phyloP scores from a whole-genome alignment of 2,888 invertebrate species.

The Mycalesis mineus region DNA sequence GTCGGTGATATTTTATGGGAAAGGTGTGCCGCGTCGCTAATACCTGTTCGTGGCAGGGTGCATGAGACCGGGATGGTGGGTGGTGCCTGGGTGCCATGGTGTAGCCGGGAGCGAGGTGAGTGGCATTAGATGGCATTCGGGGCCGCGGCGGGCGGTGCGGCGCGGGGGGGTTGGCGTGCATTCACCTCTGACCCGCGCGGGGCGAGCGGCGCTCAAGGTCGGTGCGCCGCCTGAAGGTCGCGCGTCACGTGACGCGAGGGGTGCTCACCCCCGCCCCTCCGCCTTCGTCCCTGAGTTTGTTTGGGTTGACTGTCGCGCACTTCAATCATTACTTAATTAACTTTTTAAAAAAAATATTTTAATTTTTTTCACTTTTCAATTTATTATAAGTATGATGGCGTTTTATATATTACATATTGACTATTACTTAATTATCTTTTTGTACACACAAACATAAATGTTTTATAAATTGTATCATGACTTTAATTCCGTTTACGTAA shows the following conservation, averaged over 20 bases:
- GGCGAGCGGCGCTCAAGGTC: slow-evolving; percentile 75
- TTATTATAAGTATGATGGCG: too few species aligned
- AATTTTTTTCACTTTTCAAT: too few species aligned
- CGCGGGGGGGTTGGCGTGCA: slow-evolving; percentile 57
- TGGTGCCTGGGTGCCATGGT: slow-evolving; percentile 50
- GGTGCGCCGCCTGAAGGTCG: slow-evolving; percentile 78
- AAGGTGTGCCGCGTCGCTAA: slow-evolving; percentile 74
- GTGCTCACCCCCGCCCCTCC: slow-evolving; percentile 44
- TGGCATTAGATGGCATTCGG: slow-evolving; percentile 47
- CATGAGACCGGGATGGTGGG: slow-evolving; percentile 50
- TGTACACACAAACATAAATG: background rate
- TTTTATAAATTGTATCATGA: too few species aligned
- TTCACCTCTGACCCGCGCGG: slow-evolving; percentile 78
- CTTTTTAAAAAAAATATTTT: too few species aligned
- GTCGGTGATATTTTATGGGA: slow-evolving; percentile 76
- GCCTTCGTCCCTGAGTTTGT: slow-evolving; percentile 39
- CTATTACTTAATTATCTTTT: too few species aligned
- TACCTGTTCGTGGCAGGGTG: slow-evolving; percentile 69
- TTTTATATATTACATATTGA: too few species aligned
- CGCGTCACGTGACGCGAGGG: slow-evolving; percentile 72
- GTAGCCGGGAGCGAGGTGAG: slow-evolving; percentile 61
- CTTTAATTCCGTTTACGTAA: too few species aligned
- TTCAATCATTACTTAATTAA: slow-evolving; percentile 38
- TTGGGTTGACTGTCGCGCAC: slow-evolving; percentile 46
- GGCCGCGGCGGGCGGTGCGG: slow-evolving; percentile 47